Conservation (phyloP, 2,113 vertebrate genomes). For the Melanocharis versteri region DNA sequence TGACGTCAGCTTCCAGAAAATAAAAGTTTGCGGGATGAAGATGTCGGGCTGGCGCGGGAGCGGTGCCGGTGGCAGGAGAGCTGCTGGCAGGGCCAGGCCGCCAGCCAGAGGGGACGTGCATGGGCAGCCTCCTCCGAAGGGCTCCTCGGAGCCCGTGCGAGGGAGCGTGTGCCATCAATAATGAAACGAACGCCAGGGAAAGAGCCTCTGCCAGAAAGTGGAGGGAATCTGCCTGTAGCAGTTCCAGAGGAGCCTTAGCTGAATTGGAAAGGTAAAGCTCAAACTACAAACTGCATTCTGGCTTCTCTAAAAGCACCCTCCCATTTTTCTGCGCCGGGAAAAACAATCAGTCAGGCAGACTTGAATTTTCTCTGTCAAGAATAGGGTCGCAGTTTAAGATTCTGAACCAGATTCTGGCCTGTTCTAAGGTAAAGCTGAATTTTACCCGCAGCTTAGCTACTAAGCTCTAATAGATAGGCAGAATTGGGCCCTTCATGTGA, state of each 20-base stretch:
- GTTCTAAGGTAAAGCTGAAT: background rate
- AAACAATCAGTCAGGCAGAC: background rate
- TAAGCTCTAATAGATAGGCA: background rate
- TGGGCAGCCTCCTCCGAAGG: background rate
- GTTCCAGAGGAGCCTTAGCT: background rate
- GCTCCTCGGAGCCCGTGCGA: background rate
- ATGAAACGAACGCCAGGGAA: rapidly evolving
- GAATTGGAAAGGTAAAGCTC: background rate
- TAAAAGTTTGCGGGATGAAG: background rate
- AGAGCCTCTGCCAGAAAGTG: background rate
- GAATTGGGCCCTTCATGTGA: background rate
- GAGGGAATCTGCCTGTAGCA: background rate
- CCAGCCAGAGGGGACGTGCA: background rate
- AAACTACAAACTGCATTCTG: background rate
- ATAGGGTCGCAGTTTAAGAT: background rate
- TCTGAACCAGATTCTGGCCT: background rate
- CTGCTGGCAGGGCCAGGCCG: background rate
- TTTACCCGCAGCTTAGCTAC: background rate
- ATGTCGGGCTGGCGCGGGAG: background rate
- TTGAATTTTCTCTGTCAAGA: background rate
- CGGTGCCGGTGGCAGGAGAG: background rate
- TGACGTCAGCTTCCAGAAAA: background rate
- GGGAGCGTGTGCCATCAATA: background rate
- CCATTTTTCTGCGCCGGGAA: background rate
- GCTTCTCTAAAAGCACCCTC: background rate